Conservation (phyloP, 2,888 invertebrate genomes). For the Nomada ruficornis region DNA sequence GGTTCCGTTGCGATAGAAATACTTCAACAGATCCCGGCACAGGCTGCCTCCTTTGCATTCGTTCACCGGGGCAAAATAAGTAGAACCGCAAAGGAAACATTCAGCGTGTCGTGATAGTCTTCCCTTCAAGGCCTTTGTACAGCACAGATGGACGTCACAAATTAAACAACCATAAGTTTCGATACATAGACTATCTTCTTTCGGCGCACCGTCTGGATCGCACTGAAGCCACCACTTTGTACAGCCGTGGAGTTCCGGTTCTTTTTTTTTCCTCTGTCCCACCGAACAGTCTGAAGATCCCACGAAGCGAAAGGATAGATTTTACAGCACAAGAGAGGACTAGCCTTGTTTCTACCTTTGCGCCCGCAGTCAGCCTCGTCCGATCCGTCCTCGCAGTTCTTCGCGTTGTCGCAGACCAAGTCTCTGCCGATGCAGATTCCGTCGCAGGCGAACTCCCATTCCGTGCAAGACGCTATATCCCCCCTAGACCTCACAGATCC, state of each 20-base stretch:
- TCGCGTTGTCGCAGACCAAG: constrained; percentile 86
- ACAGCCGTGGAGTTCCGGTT: constrained; percentile 4
- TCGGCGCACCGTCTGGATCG: background rate
- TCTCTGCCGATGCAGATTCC: constrained; percentile 85
- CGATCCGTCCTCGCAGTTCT: constrained; percentile 86
- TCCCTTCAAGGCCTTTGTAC: constrained; percentile 47
- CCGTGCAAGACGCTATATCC: constrained; percentile 8
- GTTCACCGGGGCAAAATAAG: too few relatives aligned
- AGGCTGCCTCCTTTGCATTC: constrained; percentile 17
- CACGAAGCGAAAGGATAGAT: constrained; percentile 42
- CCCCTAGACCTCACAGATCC: background rate
- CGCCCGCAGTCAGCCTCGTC: constrained; percentile 85
- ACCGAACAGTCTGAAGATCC: constrained; percentile 4
- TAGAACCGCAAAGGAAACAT: constrained; percentile 1
- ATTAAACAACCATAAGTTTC: background rate
- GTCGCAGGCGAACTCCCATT: constrained; percentile 82
- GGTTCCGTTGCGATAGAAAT: background rate
- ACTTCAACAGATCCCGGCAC: background rate
- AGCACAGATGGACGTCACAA: constrained; percentile 46
- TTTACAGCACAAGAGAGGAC: constrained; percentile 14
- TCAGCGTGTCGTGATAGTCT: background rate
- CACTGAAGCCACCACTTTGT: constrained; percentile 28
- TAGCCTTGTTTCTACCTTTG: constrained; percentile 58
- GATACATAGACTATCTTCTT: constrained; percentile 1
- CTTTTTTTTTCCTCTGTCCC: background rate